Evolutionary conservation across 2,888 invertebrate genomes (phyloP), one percentile per base, ranked within the genome.

Genomic region (Muscina levida): DNA sequence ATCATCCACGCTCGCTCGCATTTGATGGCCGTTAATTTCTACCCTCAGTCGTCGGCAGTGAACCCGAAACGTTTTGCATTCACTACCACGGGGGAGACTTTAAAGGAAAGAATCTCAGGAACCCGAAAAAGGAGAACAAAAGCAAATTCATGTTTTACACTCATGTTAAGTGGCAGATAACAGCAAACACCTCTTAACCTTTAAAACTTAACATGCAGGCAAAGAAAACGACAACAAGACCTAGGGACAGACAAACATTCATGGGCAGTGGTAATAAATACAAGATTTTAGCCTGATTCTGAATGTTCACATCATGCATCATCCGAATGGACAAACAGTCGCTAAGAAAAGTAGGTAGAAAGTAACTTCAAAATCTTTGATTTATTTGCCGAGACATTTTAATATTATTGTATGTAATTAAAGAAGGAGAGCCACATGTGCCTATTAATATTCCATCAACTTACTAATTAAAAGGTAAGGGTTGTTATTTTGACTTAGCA

Each of bases 121-220:
- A 66, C 19, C 24, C 19, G 1, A 57, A 48, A 71, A 68, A 31
- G 31, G 62, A 75, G 70, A 81, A 67, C 72, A 75, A 77, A 77
- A 77, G 77, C 77, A 81, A 81, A 81, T 77, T 67, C 77, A 77
- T 81, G 81, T 81, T 81, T 81, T 81, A 81, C 81, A 81, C 81
- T 81, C 77, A 81, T 81, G 81, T 81, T 81, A 81, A 81, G 81
- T 81, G 81, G 81, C 77, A 81, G 81, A 81, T 81, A 81, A 81
- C 81, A 81, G 77, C 77, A 81, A 81, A 81, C 81, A 77, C 81
- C 81, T 81, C 71, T 81, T 81, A 81, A 81, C 81, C 81, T 72
- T 72, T 74, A 71, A 65, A 68, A 51, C 31, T 8, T 8, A 31
- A 31, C 31, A 31, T 31, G 31, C 31, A 31, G 8, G 31, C 31